Percentiles rank a stretch among this genome's conserved stretches.
Conservation (phyloP, 2,797 vertebrate species). For the Pitangus sulphuratus region DNA sequence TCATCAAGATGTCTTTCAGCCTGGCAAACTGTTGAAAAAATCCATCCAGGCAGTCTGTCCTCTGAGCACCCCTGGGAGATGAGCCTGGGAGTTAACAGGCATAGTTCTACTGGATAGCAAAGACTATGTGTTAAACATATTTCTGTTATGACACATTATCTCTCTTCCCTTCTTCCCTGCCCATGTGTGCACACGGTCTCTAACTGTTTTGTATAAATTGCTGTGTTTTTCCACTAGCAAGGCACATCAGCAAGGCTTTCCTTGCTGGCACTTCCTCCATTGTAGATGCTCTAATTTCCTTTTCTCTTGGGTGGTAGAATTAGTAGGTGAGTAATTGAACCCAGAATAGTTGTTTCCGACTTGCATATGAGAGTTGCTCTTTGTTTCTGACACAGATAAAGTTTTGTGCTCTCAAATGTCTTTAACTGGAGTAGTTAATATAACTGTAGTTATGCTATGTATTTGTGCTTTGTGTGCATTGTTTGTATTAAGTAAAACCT, state of each 20-base stretch:
- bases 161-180: not conserved
- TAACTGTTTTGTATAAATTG: not conserved
- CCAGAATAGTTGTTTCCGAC: not conserved
- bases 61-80: not conserved
- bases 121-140: not conserved
- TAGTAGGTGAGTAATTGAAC: not conserved
- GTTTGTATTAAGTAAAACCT: not conserved
- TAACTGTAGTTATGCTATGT: not conserved
- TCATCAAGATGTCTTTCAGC: not conserved
- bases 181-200: not conserved
- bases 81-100: not conserved
- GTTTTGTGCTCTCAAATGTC: not conserved
- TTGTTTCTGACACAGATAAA: not conserved
- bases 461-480: not conserved
- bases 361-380: not conserved
- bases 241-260: not conserved
- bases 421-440: not conserved
- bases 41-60: not conserved
- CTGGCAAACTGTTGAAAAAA: not conserved
- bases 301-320: not conserved
- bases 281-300: not conserved
- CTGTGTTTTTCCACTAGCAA: slow-evolving; percentile 2
- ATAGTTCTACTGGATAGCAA: not conserved
- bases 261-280: not conserved
- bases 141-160: not conserved